Evolutionary conservation across 2,113 vertebrate genomes (phyloP).

Genomic region (Danio rerio): GRCz12tu NC_133176.1:39431001-39431500

Average conservation of each 20-base stretch:
- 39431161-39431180: too few relatives aligned
- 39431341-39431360: not conserved
- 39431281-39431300: not conserved
- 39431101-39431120: too few relatives aligned
- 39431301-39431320: not conserved
- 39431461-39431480: not conserved
- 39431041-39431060: too few relatives aligned
- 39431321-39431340: not conserved
- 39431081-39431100: too few relatives aligned
- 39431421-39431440: conserved; percentile 1
- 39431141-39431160: too few relatives aligned
- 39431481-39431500: not conserved
- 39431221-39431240: not conserved
- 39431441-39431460: conserved; percentile 14
- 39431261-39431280: not conserved
- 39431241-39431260: not conserved
- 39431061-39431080: too few relatives aligned
- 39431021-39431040: too few relatives aligned
- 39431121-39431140: too few relatives aligned
- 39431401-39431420: not conserved
- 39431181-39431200: too few relatives aligned
- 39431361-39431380: not conserved
- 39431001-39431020: too few relatives aligned
- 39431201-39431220: too few relatives aligned
- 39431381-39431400: not conserved